These are phyloP conservation scores for Haliclona indistincta DNA, from an alignment of 37 sponge, comb jelly and placozoan genomes.

Conservation along the genomic window DNA sequence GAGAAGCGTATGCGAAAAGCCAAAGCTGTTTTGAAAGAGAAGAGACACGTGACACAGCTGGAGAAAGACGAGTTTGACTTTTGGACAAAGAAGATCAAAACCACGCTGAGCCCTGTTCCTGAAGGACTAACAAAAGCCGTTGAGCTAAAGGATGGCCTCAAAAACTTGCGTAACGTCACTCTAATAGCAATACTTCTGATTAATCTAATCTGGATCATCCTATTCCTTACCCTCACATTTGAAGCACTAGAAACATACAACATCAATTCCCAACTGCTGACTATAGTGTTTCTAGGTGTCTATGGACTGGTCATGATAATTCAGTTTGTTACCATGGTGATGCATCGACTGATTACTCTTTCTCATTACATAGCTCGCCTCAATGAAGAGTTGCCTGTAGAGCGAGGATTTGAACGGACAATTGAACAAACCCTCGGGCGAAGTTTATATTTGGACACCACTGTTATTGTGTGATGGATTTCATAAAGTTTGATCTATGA, in stretches of 20 bases:
- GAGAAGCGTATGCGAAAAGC: conserved; percentile 43
- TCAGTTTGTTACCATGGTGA: conserved; percentile 57
- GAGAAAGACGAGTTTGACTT: conserved; percentile 35
- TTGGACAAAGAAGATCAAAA: conserved; percentile 32
- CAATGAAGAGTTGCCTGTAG: conserved; percentile 8
- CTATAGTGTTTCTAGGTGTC: conserved; percentile 54
- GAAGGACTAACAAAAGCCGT: conserved; percentile 22
- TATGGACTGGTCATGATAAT: conserved; percentile 55
- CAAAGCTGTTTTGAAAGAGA: neutral
- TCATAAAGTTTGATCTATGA: too few relatives aligned
- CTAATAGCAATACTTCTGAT: conserved; percentile 50
- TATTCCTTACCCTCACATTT: conserved; percentile 40
- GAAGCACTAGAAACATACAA: conserved; percentile 4
- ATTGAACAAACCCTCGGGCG: too few relatives aligned
- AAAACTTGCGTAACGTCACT: conserved; percentile 45
- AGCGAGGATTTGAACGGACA: too few relatives aligned
- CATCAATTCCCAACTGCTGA: conserved; percentile 36
- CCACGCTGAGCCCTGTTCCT: conserved; percentile 38
- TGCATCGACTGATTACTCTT: conserved; percentile 61
- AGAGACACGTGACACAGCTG: neutral
- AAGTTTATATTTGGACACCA: too few relatives aligned
- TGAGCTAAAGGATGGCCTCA: conserved; percentile 44
- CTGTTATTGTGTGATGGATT: too few relatives aligned
- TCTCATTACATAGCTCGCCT: conserved; percentile 58
- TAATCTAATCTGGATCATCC: conserved; percentile 75